Base-by-base conservation (phyloP, 2,888 invertebrate genomes). In the Scaptomyza reducta region DNA sequence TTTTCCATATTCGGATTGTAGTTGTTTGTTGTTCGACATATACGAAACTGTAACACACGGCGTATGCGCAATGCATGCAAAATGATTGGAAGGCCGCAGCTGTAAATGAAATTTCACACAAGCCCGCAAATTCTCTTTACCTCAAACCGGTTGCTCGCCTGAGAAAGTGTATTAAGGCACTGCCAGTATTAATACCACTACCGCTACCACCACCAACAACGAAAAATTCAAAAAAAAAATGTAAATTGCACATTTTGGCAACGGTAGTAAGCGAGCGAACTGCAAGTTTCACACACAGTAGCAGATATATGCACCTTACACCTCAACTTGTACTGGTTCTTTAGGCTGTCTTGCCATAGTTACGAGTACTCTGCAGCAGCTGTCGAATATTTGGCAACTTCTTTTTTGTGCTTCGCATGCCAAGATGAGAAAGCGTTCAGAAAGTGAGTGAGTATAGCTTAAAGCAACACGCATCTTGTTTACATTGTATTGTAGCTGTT, bases 11-110 rank as follows among this genome's bases (percentile, higher is more conserved):
- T 53, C 44, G 44, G 18, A 54, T 58, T 45, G 63, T 44, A 45
- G 49, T 61, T 54, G 60, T 44, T 55, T 56, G 46, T 33, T 71
- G 59, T 47, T 45, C 67, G 67, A 54, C 53, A 61, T 44, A 42
- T 60, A 53, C 45, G 59, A 79, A 76, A 77, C 53, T 77, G 81
- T 70, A 71, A 71, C 76, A 82, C 76, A 53, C 70, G 70, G 79
- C 82, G 87, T 87, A 82, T 82, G 82, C 82, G 87, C 88, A 87
- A 84, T 71, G 81, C 83, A 83, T 86, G 83, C 80, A 68, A 77
- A 71, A 55, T 49, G 50, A 69, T 55, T 80, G 81, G 75, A 87
- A 80, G 84, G 81, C 80, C 83, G 76, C 25, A 60, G 75, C 45
- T 31, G 40, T 63, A 74, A 74, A 74, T 81, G 66, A 78, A 80